A percentile compares a stretch with the other conserved stretches of the same genome.
These are phyloP conservation scores for Atractosteus spatula DNA, from an alignment of 2,113 vertebrate genomes.

Conservation along the genomic window DNA sequence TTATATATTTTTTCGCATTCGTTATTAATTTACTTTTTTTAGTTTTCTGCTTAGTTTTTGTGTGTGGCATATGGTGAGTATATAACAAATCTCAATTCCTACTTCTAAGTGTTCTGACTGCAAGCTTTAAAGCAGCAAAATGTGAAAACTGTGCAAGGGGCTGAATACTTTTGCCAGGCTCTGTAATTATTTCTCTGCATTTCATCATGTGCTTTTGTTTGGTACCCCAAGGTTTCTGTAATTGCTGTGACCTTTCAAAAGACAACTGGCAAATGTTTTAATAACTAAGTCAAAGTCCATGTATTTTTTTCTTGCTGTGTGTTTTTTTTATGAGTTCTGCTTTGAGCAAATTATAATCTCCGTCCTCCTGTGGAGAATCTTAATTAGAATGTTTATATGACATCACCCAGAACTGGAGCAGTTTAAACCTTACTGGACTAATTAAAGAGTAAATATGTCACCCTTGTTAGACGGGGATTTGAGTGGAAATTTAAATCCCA, in stretches of 20 bases:
- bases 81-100: no score
- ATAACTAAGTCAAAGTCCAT: neutral
- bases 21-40: no score
- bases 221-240: slow-evolving; percentile 10
- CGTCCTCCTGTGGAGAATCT: neutral
- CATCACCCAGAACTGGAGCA: neutral
- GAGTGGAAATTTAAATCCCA: neutral
- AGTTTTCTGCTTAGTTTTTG: no score
- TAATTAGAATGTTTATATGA: neutral
- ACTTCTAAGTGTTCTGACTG: no score
- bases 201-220: slow-evolving; percentile 1
- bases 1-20: no score
- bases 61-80: no score
- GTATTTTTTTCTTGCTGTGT: no score
- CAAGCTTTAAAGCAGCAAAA: no score
- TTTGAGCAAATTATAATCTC: neutral
- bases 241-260: slow-evolving; percentile 11
- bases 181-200: slow-evolving; percentile 5
- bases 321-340: neutral
- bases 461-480: no score
- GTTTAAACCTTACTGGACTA: no score
- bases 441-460: no score
- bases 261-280: slow-evolving; percentile 7
- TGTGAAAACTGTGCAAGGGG: no score
- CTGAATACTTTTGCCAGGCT: neutral